These are phyloP conservation scores for Chelidonichthys spinosus DNA, from an alignment of 2,797 vertebrate genomes.

Conservation along the genomic window DNA sequence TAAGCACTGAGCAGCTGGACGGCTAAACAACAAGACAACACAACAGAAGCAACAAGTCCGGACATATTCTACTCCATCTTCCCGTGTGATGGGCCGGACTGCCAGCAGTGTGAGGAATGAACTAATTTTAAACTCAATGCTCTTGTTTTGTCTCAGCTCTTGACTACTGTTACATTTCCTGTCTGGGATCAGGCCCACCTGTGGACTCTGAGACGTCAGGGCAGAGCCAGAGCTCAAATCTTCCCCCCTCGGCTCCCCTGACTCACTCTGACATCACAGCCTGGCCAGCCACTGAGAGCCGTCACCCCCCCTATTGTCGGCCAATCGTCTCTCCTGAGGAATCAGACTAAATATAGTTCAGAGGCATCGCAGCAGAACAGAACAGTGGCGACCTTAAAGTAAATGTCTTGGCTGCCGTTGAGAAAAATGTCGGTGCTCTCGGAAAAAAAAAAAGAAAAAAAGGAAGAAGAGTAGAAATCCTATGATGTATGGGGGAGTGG, in stretches of 20 bases:
- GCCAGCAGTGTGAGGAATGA: conserved; percentile 35
- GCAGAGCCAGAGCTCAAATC: conserved; percentile 45
- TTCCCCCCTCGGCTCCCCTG: conserved; percentile 55
- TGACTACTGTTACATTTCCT: conserved; percentile 62
- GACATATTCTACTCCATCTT: conserved; percentile 13
- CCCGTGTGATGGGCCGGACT: conserved; percentile 16
- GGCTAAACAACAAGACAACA: not conserved
- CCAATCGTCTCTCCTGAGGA: conserved; percentile 61
- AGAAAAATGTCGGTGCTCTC: not conserved
- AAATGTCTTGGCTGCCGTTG: conserved; percentile 12
- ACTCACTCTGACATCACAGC: conserved; percentile 76
- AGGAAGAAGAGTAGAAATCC: not conserved
- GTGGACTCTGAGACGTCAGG: conserved; percentile 53
- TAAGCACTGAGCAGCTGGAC: not conserved
- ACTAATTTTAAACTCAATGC: conserved; percentile 56
- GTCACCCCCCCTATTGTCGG: conserved; percentile 53
- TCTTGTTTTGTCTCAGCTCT: conserved; percentile 64
- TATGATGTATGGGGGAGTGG: not conserved
- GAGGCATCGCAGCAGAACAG: conserved; percentile 27
- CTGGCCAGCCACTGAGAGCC: conserved; percentile 45
- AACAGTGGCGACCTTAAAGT: conserved; percentile 11
- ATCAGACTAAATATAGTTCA: conserved; percentile 69
- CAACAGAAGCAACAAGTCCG: conserved; percentile 27
- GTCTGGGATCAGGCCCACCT: conserved; percentile 73
- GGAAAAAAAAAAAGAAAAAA: not conserved